Conservation (phyloP, 1,140 invertebrate genomes). For the Aphelenchoides fujianensis region DNA sequence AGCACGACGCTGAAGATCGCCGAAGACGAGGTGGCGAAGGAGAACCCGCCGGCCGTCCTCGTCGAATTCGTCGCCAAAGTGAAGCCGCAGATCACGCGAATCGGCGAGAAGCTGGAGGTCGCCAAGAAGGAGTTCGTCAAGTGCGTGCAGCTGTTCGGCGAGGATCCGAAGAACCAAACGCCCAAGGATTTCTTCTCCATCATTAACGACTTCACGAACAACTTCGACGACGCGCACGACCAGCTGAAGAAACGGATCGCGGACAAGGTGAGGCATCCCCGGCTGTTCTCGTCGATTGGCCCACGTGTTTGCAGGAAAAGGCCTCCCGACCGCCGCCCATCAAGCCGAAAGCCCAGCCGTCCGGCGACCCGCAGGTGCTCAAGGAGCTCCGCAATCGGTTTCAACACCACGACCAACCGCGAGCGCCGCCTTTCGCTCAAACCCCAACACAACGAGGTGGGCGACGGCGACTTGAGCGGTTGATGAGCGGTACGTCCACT, state of each 20-base stretch:
- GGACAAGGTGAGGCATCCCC: constrained; percentile 11
- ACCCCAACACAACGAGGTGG: constrained; percentile 18
- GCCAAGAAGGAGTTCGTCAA: constrained; percentile 37
- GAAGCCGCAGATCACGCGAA: constrained; percentile 30
- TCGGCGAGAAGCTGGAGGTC: constrained; percentile 25
- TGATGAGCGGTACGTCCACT: constrained; percentile 17
- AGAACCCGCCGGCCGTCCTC: constrained; percentile 35
- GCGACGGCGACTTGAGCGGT: constrained; percentile 28
- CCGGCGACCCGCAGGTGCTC: constrained; percentile 2
- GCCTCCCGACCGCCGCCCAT: neutral
- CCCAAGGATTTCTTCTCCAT: constrained; percentile 45
- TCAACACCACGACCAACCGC: neutral
- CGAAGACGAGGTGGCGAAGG: constrained; percentile 40
- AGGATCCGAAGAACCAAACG: constrained; percentile 33
- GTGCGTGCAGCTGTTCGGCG: constrained; percentile 54
- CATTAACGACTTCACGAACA: constrained; percentile 38
- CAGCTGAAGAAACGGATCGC: constrained; percentile 20
- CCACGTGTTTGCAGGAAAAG: constrained; percentile 17
- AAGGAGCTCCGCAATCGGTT: neutral
- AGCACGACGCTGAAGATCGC: constrained; percentile 40
- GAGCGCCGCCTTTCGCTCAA: neutral
- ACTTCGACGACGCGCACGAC: constrained; percentile 37
- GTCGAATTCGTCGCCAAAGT: constrained; percentile 33
- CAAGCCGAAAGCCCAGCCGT: neutral
- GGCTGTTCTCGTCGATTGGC: neutral